These are phyloP conservation scores for Plodia interpunctella DNA, from an alignment of 1,140 invertebrate genomes.

Conservation along the genomic window DNA sequence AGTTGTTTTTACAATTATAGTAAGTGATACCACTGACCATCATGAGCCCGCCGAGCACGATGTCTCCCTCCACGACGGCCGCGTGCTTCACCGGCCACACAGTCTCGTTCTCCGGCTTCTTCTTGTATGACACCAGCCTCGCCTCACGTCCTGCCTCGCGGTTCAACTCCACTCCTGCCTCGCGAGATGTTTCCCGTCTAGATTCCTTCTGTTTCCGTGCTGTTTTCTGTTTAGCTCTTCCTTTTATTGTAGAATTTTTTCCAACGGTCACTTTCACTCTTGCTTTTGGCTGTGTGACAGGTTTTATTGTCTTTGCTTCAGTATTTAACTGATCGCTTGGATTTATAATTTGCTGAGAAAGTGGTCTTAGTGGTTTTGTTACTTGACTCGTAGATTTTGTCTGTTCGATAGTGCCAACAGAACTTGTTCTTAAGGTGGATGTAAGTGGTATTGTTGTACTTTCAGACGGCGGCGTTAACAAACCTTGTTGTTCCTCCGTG, in stretches of 20 bases:
- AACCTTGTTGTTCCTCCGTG: neutral
- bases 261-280: neutral
- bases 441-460: neutral
- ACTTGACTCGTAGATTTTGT: neutral
- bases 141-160: constrained; percentile 15
- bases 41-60: constrained; percentile 93
- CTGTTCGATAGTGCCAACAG: neutral
- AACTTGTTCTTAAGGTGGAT: neutral
- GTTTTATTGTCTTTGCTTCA: neutral
- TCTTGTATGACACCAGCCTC: constrained; percentile 30
- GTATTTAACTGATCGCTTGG: no score
- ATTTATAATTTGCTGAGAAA: no score
- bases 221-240: neutral
- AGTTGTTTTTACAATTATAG: no score
- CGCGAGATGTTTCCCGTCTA: neutral
- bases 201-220: neutral
- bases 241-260: neutral
- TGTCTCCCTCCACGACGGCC: constrained; percentile 89
- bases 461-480: neutral
- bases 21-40: constrained; percentile 82
- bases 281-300: neutral
- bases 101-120: constrained; percentile 45
- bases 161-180: neutral
- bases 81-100: constrained; percentile 91
- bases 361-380: no score